Evolutionary conservation across 2,888 invertebrate species (phyloP).

Genomic region (Scaptomyza cyrtandrae): DNA sequence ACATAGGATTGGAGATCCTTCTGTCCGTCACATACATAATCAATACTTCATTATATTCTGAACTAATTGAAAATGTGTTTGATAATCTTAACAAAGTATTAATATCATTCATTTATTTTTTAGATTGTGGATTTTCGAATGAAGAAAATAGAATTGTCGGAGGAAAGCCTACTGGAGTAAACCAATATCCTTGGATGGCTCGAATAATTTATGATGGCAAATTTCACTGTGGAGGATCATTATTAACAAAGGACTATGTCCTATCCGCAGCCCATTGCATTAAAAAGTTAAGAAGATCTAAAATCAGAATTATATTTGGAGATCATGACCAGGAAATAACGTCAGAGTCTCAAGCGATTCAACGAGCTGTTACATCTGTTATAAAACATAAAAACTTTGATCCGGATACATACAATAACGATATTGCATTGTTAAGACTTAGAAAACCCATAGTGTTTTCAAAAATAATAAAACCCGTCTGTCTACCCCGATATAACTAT

Average conservation of each 20-base stretch:
- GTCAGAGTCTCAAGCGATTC: constrained; percentile 91
- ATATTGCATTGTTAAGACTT: constrained; percentile 91
- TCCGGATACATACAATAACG: constrained; percentile 93
- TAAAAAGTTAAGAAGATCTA: constrained; percentile 90
- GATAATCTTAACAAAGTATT: background rate
- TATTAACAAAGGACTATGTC: constrained; percentile 92
- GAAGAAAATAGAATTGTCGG: constrained; percentile 95
- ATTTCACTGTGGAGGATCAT: constrained; percentile 94
- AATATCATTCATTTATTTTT: constrained; percentile 50
- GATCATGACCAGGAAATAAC: constrained; percentile 94
- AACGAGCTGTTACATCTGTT: constrained; percentile 91
- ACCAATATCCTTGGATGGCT: constrained; percentile 95
- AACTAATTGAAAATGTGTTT: background rate
- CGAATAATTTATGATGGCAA: constrained; percentile 94
- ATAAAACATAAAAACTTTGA: constrained; percentile 93
- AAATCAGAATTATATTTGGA: constrained; percentile 92
- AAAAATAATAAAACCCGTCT: constrained; percentile 87
- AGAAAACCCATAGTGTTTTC: constrained; percentile 91
- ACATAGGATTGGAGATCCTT: background rate
- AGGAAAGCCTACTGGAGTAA: constrained; percentile 91
- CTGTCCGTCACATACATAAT: background rate
- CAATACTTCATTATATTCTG: background rate
- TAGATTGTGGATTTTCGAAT: constrained; percentile 93
- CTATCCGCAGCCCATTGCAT: constrained; percentile 95
- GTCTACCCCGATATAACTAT: constrained; percentile 87